phyloP scores from a whole-genome alignment of 2,888 invertebrate genomes.

The Ornithoptera alexandrae region DNA sequence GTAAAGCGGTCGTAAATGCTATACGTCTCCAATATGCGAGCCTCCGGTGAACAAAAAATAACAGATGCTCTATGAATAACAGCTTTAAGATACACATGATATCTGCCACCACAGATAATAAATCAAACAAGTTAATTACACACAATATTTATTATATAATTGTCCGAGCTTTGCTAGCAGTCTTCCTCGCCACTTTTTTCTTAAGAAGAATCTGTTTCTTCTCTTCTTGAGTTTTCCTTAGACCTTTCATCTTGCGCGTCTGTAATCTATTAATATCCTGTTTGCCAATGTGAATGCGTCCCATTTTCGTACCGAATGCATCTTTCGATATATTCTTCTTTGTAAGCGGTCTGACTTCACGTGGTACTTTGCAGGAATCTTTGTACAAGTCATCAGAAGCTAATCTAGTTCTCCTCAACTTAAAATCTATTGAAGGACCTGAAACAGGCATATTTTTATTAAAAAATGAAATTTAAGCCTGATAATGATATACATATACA shows the following conservation, averaged over 20 bases:
- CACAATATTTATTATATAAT: slow-evolving; percentile 46
- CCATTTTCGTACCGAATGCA: slow-evolving; percentile 92
- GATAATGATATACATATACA: too few species aligned
- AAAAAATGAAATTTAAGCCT: not conserved
- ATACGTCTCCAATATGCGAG: too few species aligned
- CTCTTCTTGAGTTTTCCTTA: slow-evolving; percentile 87
- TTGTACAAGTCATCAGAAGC: slow-evolving; percentile 95
- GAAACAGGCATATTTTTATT: slow-evolving; percentile 31
- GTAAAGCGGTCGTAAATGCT: too few species aligned
- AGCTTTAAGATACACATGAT: not conserved
- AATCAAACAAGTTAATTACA: not conserved
- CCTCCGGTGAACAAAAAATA: too few species aligned
- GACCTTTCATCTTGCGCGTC: slow-evolving; percentile 94
- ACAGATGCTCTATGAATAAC: not conserved
- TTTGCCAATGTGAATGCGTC: slow-evolving; percentile 94
- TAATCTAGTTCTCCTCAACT: slow-evolving; percentile 90
- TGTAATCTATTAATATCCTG: slow-evolving; percentile 92
- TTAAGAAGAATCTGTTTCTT: slow-evolving; percentile 80
- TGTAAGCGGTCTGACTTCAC: slow-evolving; percentile 86
- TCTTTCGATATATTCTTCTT: slow-evolving; percentile 96
- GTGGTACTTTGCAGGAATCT: slow-evolving; percentile 89
- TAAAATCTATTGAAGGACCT: slow-evolving; percentile 94
- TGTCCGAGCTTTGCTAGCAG: slow-evolving; percentile 39
- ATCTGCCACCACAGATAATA: not conserved
- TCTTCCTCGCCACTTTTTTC: slow-evolving; percentile 68